Conservation (phyloP, 2,113 vertebrate genomes). For the Myotis brandtii region DNA sequence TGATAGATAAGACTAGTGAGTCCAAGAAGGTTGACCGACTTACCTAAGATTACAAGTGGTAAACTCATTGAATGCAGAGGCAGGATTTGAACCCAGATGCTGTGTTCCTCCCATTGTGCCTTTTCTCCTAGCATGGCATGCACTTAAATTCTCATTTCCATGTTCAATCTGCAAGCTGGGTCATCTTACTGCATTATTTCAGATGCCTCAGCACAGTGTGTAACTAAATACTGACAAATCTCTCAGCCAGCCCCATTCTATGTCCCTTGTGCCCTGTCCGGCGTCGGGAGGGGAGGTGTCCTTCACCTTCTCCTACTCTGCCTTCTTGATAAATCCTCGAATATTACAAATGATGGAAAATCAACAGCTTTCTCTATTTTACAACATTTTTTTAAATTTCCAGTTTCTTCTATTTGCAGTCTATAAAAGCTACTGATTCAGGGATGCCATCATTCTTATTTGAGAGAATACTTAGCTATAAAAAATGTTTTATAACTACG, state of each 20-base stretch:
- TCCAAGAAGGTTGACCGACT: neutral
- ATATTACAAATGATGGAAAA: neutral
- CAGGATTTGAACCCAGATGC: neutral
- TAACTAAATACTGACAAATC: neutral
- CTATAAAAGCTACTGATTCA: neutral
- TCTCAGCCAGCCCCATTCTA: neutral
- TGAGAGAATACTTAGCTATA: neutral
- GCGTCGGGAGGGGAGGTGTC: fast-evolving
- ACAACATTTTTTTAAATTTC: neutral
- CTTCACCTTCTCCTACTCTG: no score
- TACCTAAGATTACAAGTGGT: neutral
- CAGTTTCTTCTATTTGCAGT: neutral
- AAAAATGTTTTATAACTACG: slow-evolving; percentile 4
- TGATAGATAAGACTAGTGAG: neutral
- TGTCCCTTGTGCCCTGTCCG: no score
- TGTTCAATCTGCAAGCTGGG: neutral
- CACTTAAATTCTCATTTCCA: neutral
- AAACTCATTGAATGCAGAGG: neutral
- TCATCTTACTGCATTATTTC: neutral
- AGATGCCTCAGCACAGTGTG: neutral
- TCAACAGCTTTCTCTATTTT: neutral
- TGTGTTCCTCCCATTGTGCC: neutral
- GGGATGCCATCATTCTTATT: neutral
- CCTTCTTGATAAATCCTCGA: neutral
- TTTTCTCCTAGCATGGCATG: neutral